Evolutionary conservation across 2,888 invertebrate genomes (phyloP).

Genomic region (Pterostichus niger): DNA sequence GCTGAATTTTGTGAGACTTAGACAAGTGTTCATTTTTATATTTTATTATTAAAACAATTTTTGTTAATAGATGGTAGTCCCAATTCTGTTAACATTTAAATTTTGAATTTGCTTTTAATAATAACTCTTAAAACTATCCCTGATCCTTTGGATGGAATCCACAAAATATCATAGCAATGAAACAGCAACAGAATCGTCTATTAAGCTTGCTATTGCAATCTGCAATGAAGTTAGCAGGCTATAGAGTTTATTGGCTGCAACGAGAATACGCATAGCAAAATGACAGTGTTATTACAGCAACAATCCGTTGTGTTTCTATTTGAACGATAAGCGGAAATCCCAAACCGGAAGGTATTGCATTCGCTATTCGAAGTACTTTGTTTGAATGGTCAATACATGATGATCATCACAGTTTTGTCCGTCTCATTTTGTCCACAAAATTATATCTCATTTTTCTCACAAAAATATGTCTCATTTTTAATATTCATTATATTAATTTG

Average conservation of each 20-base stretch:
- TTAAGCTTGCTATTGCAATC: constrained; percentile 4
- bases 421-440: no score
- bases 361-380: constrained; percentile 36
- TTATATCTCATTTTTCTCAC: no score
- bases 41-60: no score
- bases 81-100: no score
- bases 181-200: neutral
- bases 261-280: constrained; percentile 14
- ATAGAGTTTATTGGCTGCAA: constrained; percentile 16
- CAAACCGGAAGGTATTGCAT: constrained; percentile 45
- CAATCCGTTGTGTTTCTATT: constrained; percentile 30
- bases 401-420: neutral
- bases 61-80: no score
- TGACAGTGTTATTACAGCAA: constrained; percentile 11
- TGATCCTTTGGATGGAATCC: neutral
- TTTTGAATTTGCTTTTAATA: no score
- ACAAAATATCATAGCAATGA: neutral
- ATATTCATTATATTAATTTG: no score
- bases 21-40: no score
- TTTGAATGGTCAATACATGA: constrained; percentile 33
- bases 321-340: constrained; percentile 46
- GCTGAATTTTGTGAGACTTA: no score
- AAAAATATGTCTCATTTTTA: no score
- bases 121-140: no score
- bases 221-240: constrained; percentile 28